Conservation (phyloP, 2,113 vertebrate genomes). For the Zosterops japonicus region DNA sequence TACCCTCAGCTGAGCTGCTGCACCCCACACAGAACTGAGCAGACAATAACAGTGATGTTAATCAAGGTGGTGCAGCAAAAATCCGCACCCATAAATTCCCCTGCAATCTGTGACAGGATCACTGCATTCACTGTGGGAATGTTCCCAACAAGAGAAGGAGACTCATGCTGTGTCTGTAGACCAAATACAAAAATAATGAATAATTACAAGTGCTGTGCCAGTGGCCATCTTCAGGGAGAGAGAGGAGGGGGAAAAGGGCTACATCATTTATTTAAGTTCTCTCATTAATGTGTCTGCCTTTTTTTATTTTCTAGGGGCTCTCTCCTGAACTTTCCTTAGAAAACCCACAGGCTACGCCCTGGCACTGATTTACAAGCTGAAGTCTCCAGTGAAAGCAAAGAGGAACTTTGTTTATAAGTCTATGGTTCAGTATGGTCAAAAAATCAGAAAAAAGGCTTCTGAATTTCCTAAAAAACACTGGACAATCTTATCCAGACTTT, state of each 20-base stretch:
- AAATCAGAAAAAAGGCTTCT: neutral
- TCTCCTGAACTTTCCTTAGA: neutral
- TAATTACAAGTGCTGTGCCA: neutral
- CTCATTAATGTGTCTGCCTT: neutral
- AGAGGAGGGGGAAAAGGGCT: fast-evolving
- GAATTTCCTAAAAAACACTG: neutral
- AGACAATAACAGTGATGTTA: neutral
- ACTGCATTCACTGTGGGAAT: neutral
- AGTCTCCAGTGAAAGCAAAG: neutral
- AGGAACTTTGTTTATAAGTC: neutral
- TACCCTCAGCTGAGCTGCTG: neutral
- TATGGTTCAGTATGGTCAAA: neutral
- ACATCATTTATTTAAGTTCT: neutral
- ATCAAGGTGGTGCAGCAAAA: neutral
- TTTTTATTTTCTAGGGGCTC: constrained; percentile 6
- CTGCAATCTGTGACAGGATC: neutral
- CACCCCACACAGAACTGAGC: neutral
- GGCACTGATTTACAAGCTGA: constrained; percentile 16
- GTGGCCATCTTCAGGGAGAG: neutral
- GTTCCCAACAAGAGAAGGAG: neutral
- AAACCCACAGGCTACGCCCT: neutral
- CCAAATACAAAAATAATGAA: neutral
- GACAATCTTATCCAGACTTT: neutral
- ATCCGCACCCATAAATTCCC: neutral
- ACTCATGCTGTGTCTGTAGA: neutral